Conservation (phyloP, 2,113 vertebrate genomes). For the Stercorarius parasiticus region DNA sequence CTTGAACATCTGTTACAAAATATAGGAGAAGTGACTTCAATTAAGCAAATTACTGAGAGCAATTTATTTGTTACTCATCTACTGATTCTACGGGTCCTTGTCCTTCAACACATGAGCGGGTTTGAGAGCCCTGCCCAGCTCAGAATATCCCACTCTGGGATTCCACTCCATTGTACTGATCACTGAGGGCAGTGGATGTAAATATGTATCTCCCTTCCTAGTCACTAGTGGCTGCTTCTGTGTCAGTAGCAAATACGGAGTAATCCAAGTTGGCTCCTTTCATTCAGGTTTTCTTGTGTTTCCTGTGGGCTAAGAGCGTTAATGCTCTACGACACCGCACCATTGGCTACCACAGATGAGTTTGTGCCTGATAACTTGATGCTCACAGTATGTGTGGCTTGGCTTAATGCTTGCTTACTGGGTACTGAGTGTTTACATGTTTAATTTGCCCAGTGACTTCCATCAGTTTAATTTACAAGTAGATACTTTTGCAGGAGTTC, state of each 20-base stretch:
- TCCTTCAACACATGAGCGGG: not conserved
- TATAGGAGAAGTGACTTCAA: not conserved
- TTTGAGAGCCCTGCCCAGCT: not conserved
- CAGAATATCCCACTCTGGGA: not conserved
- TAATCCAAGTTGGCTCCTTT: not conserved
- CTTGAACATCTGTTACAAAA: not conserved
- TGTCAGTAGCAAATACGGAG: not conserved
- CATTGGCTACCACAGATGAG: not conserved
- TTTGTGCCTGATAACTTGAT: not conserved
- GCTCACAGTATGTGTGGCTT: not conserved
- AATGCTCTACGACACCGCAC: rapidly evolving
- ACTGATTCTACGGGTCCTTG: not conserved
- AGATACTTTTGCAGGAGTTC: not conserved
- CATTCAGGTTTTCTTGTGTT: not conserved
- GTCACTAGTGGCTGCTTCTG: not conserved
- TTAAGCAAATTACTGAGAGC: not conserved
- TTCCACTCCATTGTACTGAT: not conserved
- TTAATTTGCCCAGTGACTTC: not conserved
- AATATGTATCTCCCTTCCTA: not conserved
- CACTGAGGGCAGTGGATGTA: not conserved
- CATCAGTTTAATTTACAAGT: not conserved
- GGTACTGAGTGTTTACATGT: not conserved
- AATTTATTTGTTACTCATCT: not conserved
- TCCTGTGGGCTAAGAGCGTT: not conserved
- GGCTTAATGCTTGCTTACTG: not conserved